phyloP scores from a whole-genome alignment of 2,797 vertebrate genomes.

The Brotula barbata region DNA sequence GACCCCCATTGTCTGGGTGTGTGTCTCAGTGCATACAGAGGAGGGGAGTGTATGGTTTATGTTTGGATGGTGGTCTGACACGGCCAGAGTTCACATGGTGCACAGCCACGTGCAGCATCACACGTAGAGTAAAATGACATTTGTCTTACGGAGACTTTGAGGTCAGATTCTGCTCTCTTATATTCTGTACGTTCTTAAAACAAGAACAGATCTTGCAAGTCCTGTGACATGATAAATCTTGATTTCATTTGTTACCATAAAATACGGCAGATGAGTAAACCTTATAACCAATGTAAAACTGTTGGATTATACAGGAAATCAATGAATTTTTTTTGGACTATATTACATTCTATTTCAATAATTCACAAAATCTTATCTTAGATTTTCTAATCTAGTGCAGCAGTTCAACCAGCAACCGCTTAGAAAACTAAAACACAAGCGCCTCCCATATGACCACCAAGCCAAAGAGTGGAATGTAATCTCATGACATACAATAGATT shows the following conservation, averaged over 20 bases:
- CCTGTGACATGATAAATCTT: not conserved
- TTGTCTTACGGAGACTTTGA: not conserved
- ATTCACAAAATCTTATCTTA: no score
- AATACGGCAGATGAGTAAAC: no score
- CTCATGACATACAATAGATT: not conserved
- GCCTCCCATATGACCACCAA: conserved; percentile 5
- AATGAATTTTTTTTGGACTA: no score
- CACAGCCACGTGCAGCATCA: conserved; percentile 49
- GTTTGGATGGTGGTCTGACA: conserved; percentile 56
- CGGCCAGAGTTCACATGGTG: conserved; percentile 58
- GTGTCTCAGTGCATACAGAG: conserved; percentile 64
- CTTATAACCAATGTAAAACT: no score
- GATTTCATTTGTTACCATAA: no score
- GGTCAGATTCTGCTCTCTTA: not conserved
- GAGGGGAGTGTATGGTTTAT: conserved; percentile 46
- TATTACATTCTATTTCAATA: no score
- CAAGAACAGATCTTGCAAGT: not conserved
- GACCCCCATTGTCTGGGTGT: conserved; percentile 75
- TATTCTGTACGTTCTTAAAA: no score
- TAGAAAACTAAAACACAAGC: conserved; percentile 20
- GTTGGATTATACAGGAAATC: no score
- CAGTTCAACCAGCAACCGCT: conserved; percentile 9
- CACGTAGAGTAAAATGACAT: conserved; percentile 42
- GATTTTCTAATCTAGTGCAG: not conserved
- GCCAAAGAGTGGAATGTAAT: conserved; percentile 4